These are phyloP conservation scores for Polylopha cassiicola DNA, from an alignment of 2,888 invertebrate species.

Conservation along the genomic window DNA sequence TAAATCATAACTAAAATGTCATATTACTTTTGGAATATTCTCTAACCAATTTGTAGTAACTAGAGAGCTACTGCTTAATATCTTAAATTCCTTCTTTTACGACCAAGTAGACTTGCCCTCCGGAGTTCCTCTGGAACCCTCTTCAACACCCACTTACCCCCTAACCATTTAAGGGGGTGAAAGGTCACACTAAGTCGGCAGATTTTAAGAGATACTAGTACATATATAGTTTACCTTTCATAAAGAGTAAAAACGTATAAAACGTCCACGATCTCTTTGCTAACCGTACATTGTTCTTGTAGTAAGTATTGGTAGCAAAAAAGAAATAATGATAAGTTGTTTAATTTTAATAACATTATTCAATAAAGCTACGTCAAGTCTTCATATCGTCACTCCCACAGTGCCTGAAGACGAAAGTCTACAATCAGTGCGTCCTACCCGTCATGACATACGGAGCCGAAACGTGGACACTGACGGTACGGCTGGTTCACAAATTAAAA, in stretches of 20 bases:
- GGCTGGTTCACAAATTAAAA: too few species aligned
- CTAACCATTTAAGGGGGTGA: constrained; percentile 28
- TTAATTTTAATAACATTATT: too few species aligned
- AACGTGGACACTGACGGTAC: too few species aligned
- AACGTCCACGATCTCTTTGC: constrained; percentile 66
- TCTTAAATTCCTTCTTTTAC: constrained; percentile 59
- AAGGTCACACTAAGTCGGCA: constrained; percentile 43
- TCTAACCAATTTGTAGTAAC: constrained; percentile 60
- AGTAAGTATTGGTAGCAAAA: constrained; percentile 49
- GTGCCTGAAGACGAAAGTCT: too few species aligned
- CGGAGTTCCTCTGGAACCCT: constrained; percentile 20
- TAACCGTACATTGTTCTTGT: constrained; percentile 65
- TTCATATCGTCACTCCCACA: too few species aligned
- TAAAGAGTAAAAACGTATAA: constrained; percentile 70
- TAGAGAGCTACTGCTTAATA: constrained; percentile 67
- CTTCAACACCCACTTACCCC: constrained; percentile 25
- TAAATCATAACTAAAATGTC: constrained; percentile 25
- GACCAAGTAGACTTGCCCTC: constrained; percentile 41
- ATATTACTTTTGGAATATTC: constrained; percentile 55
- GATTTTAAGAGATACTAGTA: constrained; percentile 60
- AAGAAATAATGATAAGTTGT: too few species aligned
- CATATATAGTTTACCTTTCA: constrained; percentile 70
- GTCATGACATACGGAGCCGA: too few species aligned
- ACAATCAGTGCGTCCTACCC: too few species aligned
- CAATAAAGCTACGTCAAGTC: too few species aligned